Percentiles rank a stretch among this genome's conserved stretches.
These are phyloP conservation scores for Drosophila niveifrons DNA, from an alignment of 2,888 invertebrate genomes.

Conservation along the genomic window DNA sequence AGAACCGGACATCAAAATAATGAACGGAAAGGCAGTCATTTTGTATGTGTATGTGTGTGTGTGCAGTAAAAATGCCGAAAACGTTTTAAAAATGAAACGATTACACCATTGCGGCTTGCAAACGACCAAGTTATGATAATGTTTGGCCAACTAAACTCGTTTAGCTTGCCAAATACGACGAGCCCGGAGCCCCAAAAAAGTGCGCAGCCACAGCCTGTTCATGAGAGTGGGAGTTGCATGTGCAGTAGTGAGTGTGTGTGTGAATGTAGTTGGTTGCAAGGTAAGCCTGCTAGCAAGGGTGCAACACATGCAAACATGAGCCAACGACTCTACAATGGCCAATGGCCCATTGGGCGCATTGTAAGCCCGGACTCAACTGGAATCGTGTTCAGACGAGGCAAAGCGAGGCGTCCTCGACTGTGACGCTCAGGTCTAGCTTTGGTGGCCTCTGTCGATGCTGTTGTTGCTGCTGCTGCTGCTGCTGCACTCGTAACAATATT, in stretches of 20 bases:
- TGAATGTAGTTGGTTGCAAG: constrained; percentile 37
- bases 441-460: constrained; percentile 36
- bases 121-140: constrained; percentile 82
- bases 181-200: constrained; percentile 35
- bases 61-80: constrained; percentile 68
- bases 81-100: constrained; percentile 80
- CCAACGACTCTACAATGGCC: constrained; percentile 42
- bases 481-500: constrained; percentile 69
- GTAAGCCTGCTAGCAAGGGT: constrained; percentile 63
- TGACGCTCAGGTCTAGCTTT: constrained; percentile 19
- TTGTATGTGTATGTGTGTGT: constrained; percentile 19
- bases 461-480: constrained; percentile 44
- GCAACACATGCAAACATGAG: constrained; percentile 73
- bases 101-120: constrained; percentile 80
- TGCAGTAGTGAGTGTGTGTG: constrained; percentile 11
- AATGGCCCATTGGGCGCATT: constrained; percentile 65
- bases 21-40: constrained; percentile 70
- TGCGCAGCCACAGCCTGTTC: constrained; percentile 23
- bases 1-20: constrained; percentile 71
- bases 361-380: constrained; percentile 44
- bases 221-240: not conserved
- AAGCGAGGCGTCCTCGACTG: constrained; percentile 1
- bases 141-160: constrained; percentile 82
- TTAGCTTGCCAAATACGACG: constrained; percentile 76
- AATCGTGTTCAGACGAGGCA: constrained; percentile 1